Evolutionary conservation across 1,140 invertebrate genomes (phyloP), one percentile per base, ranked within the genome.

Genomic region (Diachasma alloeum): DNA sequence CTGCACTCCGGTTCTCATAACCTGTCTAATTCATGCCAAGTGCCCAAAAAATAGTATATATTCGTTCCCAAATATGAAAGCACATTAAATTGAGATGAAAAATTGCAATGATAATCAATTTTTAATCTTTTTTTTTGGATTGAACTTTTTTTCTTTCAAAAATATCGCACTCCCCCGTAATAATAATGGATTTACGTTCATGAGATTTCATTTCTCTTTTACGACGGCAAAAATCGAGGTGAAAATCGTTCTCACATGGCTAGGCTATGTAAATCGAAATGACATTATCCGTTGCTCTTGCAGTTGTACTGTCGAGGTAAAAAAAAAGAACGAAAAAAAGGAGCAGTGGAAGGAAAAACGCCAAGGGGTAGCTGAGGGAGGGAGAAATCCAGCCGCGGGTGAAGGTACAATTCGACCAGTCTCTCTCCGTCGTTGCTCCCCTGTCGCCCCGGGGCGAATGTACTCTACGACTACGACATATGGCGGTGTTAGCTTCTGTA

Each of bases 231-330:
- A 72, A 46, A 13, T 69, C 48, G 53, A 36, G 44, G 68, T 17
- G 68, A 48, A 68, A 73, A 74, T 74, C 71, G 76, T 74, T 79
- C 59, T 68, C 79, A 68, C 70, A 74, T 26, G 53, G 31, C 31
- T 22, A 63, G 76, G 46, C 78, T 84, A 84, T 84, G 84, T 83
- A 84, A 85, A 84, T 85, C 81, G 81, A 84, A 85, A 85, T 84
- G 81, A 80, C 83, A 84, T 85, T 85, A 85, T 81, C 81, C 81
- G 74, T 81, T 78, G 83, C 83, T 84, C 81, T 83, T 83, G 82
- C 77, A 67, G 78, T 76, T 24, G 68, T 75, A 76, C 71, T 17
- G 53, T 39, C 46, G 42, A 46, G 37, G 79, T 39, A 74, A 75
- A 78, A 73, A 69, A 56, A 74, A 39, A 36, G 69, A 39, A 74